Evolutionary conservation across 2,797 vertebrate species (phyloP).

Genomic region (Pteropus rufus): DNA sequence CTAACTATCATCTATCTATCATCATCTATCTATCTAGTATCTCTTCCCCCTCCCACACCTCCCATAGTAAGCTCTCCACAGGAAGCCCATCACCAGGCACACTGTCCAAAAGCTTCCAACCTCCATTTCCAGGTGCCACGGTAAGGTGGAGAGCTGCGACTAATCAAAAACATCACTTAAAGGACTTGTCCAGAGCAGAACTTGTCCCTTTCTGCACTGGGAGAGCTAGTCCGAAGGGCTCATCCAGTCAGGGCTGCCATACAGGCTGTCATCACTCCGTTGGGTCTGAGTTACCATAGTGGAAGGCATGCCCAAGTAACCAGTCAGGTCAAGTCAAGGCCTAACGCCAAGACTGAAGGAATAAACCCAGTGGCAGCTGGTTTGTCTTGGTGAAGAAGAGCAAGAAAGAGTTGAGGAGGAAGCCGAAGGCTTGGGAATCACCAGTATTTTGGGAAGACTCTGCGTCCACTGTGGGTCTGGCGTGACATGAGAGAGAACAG

Average conservation of each 20-base stretch:
- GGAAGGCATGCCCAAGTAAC: not conserved
- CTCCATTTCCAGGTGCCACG: not conserved
- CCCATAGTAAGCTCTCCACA: not conserved
- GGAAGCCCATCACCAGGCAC: not conserved
- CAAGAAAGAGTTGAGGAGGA: not conserved
- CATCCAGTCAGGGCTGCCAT: not conserved
- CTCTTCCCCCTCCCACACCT: not conserved
- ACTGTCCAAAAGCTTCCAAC: not conserved
- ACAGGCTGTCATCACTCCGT: not conserved
- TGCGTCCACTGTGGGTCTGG: not conserved
- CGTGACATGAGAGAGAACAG: not conserved
- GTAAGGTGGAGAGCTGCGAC: not conserved
- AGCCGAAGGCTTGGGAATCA: not conserved
- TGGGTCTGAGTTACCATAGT: not conserved
- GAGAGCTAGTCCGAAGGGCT: not conserved
- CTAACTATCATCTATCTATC: too few relatives aligned
- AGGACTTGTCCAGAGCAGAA: not conserved
- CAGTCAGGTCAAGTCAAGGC: not conserved
- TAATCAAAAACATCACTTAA: not conserved
- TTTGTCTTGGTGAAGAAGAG: not conserved
- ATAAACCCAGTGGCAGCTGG: not conserved
- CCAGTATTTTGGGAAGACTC: not conserved
- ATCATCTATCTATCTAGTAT: not conserved
- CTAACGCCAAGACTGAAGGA: not conserved
- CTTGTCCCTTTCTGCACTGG: not conserved